Evolutionary conservation across 2,888 invertebrate genomes (phyloP).

Genomic region (Lasioglossum malachurum): DNA sequence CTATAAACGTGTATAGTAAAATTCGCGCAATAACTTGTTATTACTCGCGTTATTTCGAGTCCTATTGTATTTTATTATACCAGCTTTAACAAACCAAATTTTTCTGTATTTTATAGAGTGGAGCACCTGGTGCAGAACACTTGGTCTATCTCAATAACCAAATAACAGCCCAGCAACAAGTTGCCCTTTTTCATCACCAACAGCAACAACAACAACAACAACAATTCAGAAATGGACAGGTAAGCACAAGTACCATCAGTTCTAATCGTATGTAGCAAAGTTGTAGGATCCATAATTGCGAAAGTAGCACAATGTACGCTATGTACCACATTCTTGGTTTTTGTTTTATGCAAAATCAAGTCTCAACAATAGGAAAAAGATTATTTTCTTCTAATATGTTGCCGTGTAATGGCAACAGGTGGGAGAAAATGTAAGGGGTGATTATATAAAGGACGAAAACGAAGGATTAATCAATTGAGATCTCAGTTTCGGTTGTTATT

Average conservation of each 20-base stretch:
- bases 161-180: slow-evolving; percentile 84
- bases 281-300: neutral
- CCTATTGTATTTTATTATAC: neutral
- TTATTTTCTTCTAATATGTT: neutral
- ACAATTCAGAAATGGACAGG: slow-evolving; percentile 84
- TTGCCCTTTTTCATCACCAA: slow-evolving; percentile 82
- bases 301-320: neutral
- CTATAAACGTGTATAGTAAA: slow-evolving; percentile 3
- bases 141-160: slow-evolving; percentile 85
- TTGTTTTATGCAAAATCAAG: neutral
- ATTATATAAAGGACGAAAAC: neutral
- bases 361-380: neutral
- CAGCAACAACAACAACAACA: slow-evolving; percentile 85
- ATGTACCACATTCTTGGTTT: neutral
- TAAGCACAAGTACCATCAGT: slow-evolving; percentile 65
- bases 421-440: neutral
- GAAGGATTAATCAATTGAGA: neutral
- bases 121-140: slow-evolving; percentile 87
- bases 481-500: neutral
- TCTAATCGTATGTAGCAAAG: neutral
- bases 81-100: neutral
- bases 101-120: slow-evolving; percentile 83
- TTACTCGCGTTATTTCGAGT: neutral
- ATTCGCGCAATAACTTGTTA: neutral
- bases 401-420: neutral